phyloP scores from a whole-genome alignment of 2,113 vertebrate species.

The Bagarius yarrelli region DNA sequence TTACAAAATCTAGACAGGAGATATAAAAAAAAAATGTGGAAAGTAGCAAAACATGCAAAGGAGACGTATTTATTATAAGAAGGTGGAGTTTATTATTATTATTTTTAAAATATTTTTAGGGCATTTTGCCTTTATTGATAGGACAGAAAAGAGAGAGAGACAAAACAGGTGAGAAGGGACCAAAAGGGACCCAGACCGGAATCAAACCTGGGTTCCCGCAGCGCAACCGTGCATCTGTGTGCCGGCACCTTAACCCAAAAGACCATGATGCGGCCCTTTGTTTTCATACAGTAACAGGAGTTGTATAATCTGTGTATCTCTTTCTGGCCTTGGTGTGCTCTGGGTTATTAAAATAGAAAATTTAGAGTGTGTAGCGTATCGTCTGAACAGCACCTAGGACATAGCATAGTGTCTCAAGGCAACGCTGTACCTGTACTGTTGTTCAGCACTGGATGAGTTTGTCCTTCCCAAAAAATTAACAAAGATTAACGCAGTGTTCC shows the following conservation, averaged over 20 bases:
- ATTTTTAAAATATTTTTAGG: too few species aligned
- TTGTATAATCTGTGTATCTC: too few species aligned
- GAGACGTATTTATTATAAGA: not conserved
- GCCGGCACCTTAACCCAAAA: too few species aligned
- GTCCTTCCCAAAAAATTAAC: not conserved
- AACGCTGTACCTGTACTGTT: not conserved
- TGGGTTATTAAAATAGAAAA: not conserved
- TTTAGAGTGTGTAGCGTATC: too few species aligned
- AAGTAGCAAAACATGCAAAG: not conserved
- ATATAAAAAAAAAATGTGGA: not conserved
- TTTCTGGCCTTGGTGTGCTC: too few species aligned
- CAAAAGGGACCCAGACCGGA: too few species aligned
- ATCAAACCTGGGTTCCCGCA: too few species aligned
- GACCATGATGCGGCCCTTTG: too few species aligned
- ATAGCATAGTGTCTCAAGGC: not conserved
- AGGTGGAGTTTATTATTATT: not conserved
- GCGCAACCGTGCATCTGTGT: too few species aligned
- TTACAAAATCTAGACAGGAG: not conserved
- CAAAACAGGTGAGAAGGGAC: too few species aligned
- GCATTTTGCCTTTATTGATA: not conserved
- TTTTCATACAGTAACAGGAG: too few species aligned
- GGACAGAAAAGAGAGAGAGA: too few species aligned
- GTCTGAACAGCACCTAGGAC: not conserved
- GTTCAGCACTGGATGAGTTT: not conserved
- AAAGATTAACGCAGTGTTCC: not conserved